Base-by-base conservation (phyloP, 2,888 invertebrate species). In the Pelosia muscerda region DNA sequence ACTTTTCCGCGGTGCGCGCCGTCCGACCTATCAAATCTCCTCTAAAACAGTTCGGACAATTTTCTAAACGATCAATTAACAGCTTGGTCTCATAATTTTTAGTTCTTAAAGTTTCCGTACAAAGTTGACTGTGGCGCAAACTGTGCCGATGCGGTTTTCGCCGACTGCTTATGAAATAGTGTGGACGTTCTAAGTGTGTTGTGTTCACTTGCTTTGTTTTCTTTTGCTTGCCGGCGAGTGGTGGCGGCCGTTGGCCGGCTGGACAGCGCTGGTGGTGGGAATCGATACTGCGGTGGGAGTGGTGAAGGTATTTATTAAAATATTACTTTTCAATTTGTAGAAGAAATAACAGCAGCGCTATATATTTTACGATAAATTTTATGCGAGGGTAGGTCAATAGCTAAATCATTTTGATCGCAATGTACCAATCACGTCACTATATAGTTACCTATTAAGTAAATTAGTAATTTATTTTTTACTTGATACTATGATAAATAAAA, bases 261-360 rank as follows among this genome's bases (percentile, higher is more conserved):
- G 86, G 87, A 80, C 87, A 82, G 88, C 88, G 88, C 89, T 92
- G 91, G 91, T 93, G 92, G 91, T 90, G 78, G 85, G 83, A 92
- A 94, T 94, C 94, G 89, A 94, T 94, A 94, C 91, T 88, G 90
- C 90, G 91, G 90, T 90, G 91, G 92, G 92, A 94, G 92, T 92
- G 91, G 88, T 90, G 79, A 92, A 92, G 91, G 94, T 94, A 93
- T 79, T 78, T 71, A 90, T 81, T 84, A 85, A n/a, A 88, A 86
- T 84, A 85, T 78, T 78, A 69, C 63, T 74, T 78, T 77, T 76
- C 77, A 65, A 75, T 73, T 81, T 60, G 49, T 76, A 72, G 38
- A 23, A 61, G 34, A 38, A 55, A 63, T 49, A 19, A 23, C 71
- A 42, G 68, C 68, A 57, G 66, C 58, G 66, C 58, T 65, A 0